Evolutionary conservation across 2,113 vertebrate species (phyloP).

Genomic region (Pollimyrus isidori): DNA sequence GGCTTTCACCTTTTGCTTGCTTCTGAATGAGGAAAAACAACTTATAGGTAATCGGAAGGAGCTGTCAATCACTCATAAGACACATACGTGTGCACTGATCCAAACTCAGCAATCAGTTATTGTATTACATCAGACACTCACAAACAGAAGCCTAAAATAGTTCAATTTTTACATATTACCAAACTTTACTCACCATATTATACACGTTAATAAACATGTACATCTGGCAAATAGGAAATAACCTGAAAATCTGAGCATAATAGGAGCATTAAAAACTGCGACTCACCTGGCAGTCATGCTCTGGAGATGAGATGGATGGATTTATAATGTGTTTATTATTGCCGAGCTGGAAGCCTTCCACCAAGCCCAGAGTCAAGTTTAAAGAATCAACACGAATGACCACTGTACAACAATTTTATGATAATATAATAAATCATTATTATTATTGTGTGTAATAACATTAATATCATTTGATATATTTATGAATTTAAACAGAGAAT

Average conservation of each 20-base stretch:
- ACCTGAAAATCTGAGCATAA: neutral
- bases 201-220: neutral
- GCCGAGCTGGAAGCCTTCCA: neutral
- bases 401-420: neutral
- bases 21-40: neutral
- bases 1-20: neutral
- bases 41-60: neutral
- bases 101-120: neutral
- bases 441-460: too few relatives aligned
- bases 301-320: neutral
- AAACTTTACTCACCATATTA: neutral
- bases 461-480: neutral
- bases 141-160: neutral
- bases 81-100: neutral
- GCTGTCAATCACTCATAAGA: neutral
- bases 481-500: neutral
- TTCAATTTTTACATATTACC: neutral
- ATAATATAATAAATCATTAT: too few relatives aligned
- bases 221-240: neutral
- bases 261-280: neutral
- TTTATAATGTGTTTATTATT: neutral
- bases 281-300: neutral
- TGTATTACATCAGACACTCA: neutral
- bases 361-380: neutral
- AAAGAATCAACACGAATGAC: neutral